Conservation (phyloP, 2,888 invertebrate genomes). For the Rhingia campestris region DNA sequence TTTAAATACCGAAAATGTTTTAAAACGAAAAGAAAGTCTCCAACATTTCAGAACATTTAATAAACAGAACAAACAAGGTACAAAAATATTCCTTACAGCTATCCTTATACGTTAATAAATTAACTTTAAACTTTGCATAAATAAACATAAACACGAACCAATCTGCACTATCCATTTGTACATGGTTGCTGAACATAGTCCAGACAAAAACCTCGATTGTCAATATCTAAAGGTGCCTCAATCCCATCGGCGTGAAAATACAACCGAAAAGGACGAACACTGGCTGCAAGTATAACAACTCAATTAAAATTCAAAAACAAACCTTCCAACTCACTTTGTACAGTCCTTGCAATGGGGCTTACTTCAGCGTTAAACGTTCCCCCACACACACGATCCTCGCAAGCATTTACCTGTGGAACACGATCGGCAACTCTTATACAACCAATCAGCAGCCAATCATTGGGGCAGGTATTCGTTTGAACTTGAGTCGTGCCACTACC, state of each 20-base stretch:
- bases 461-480: constrained; percentile 88
- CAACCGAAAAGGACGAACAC: constrained; percentile 90
- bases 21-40: no score
- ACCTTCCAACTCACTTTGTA: constrained; percentile 86
- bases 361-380: constrained; percentile 90
- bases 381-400: constrained; percentile 92
- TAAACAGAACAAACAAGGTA: constrained; percentile 8
- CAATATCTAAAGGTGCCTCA: constrained; percentile 89
- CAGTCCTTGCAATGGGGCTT: constrained; percentile 86
- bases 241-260: constrained; percentile 90
- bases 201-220: constrained; percentile 91
- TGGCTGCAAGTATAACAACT: constrained; percentile 84
- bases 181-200: constrained; percentile 94
- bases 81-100: constrained; percentile 7
- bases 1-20: no score
- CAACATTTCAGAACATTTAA: background rate
- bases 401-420: constrained; percentile 85
- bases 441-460: constrained; percentile 91
- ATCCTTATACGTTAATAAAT: constrained; percentile 5
- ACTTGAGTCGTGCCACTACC: constrained; percentile 86
- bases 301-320: constrained; percentile 9
- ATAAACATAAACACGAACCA: constrained; percentile 14
- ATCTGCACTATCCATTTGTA: constrained; percentile 84
- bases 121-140: constrained; percentile 5
- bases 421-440: constrained; percentile 85